Base-by-base conservation (phyloP, 2,888 invertebrate species). In the Pollenia amentaria region DNA sequence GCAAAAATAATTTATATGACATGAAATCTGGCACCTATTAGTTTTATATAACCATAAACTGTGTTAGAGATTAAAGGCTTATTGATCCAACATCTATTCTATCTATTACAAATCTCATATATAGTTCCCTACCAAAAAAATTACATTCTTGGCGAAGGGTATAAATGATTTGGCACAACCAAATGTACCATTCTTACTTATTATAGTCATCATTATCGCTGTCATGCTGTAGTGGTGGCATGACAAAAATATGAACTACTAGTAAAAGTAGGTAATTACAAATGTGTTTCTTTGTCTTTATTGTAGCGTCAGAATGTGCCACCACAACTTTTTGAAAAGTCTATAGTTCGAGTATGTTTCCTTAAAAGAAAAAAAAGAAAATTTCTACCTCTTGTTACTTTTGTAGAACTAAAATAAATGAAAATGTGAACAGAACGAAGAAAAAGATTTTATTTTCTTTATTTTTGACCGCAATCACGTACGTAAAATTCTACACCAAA, bases 401-500 rank as follows among this genome's bases (percentile, higher is more conserved):
- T 75, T 60, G 60, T 75, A 11, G 21, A 76, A 21, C 21, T 29
- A 8, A 76, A 21, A n/a, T 29, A 8, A 42, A 64, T 9, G 55
- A 69, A 75, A 55, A 73, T 65, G 48, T 11, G 21, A 51, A 38
- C 18, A 48, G n/a, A 57, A 42, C 60, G 14, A 57, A 64, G 11
- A 60, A 42, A 62, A 69, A 18, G 53, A 11, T 78, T 21, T 51
- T 38, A 69, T 38, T 51, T 42, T 60, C 16, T 51, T 57, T 12
- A 42, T 44, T 82, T 86, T 84, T 75, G 86, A 80, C 83, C 86
- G 86, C 86, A 87, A 87, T 87, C 86, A 87, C 86, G 86, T 87
- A 84, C 79, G 60, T 75, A 64, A 72, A 79, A 83, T 86, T 87
- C 64, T 60, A 76, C 86, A 62, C 65, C 72, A 64, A 29, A 29